Evolutionary conservation across 2,888 invertebrate species (phyloP), one percentile per base, ranked within the genome.

Genomic region (Dryocosmus kuriphilus): DNA sequence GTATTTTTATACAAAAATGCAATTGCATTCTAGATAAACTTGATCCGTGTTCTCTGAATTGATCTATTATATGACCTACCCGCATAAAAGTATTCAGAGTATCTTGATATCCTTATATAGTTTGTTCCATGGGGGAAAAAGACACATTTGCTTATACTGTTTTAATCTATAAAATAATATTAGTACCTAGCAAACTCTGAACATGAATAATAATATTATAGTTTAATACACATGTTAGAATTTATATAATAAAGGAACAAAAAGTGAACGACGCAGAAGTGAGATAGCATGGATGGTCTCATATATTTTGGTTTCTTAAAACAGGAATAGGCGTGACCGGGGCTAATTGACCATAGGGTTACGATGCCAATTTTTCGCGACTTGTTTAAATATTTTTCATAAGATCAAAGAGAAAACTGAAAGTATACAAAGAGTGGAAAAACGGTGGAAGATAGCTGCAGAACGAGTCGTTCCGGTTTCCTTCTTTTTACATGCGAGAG

Each of bases 401-500:
- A 19, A 46, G n/a, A 51, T n/a, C n/a, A 71, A 71, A 46, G 46
- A 51, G 51, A 71, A 46, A n/a, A 71, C 46, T 24, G n/a, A n/a
- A n/a, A 41, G 14, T 14, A 41, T 46, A 67, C 41, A 57, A 71
- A 71, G 46, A 71, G 71, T 46, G 46, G 75, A n/a, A 57, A 62
- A 77, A 77, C 77, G 77, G 80, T 63, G 76, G 74, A 61, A 71
- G 62, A 75, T 73, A 75, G 76, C 57, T 55, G 76, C 55, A 81
- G 82, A 84, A 85, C 86, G 80, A 78, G 81, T 86, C 83, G 86
- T 86, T 87, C 86, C 86, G 83, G 83, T 85, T 85, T 84, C 73
- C 77, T 82, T 61, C 63, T 81, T 83, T 83, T 80, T 81, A 79
- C 78, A 73, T 71, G 73, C 77, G 22, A 30, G 75, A 75, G 63